Evolutionary conservation across 2,888 invertebrate genomes (phyloP).

Genomic region (Acleris laterana): DNA sequence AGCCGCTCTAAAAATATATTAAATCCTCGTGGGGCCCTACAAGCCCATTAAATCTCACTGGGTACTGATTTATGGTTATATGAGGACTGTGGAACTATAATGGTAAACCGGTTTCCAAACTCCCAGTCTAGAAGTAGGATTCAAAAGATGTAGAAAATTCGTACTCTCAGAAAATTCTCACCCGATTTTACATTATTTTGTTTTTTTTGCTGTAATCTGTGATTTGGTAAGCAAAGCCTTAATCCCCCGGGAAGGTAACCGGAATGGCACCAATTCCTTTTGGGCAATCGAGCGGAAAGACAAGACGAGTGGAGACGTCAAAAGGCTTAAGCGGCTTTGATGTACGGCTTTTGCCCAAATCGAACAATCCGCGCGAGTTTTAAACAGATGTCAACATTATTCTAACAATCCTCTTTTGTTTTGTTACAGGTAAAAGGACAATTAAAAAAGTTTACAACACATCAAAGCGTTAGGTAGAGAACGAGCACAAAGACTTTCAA

Average conservation of each 20-base stretch:
- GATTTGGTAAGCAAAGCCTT: not conserved
- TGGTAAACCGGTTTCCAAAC: too few relatives aligned
- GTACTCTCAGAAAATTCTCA: too few relatives aligned
- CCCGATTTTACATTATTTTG: too few relatives aligned
- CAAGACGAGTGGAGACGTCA: conserved; percentile 19
- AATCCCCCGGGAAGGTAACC: not conserved
- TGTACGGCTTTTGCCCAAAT: not conserved
- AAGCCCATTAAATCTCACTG: too few relatives aligned
- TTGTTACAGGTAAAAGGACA: conserved; percentile 31
- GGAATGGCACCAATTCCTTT: conserved; percentile 27
- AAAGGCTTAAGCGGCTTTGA: conserved; percentile 17
- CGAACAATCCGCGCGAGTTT: conserved; percentile 8
- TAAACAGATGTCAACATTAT: conserved; percentile 1
- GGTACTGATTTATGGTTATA: too few relatives aligned
- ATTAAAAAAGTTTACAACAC: not conserved
- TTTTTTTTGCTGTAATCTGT: not conserved
- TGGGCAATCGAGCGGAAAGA: conserved; percentile 22
- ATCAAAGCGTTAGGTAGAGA: conserved; percentile 20
- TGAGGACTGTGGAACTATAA: too few relatives aligned
- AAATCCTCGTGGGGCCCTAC: too few relatives aligned
- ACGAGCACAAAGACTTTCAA: not conserved
- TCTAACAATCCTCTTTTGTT: conserved; percentile 8
- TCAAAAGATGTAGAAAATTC: too few relatives aligned
- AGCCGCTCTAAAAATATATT: too few relatives aligned
- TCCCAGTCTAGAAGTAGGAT: too few relatives aligned